Percentiles rank a stretch among this genome's conserved stretches.
These are phyloP conservation scores for Dasypolia templi DNA, from an alignment of 2,888 invertebrate species.

Conservation along the genomic window DNA sequence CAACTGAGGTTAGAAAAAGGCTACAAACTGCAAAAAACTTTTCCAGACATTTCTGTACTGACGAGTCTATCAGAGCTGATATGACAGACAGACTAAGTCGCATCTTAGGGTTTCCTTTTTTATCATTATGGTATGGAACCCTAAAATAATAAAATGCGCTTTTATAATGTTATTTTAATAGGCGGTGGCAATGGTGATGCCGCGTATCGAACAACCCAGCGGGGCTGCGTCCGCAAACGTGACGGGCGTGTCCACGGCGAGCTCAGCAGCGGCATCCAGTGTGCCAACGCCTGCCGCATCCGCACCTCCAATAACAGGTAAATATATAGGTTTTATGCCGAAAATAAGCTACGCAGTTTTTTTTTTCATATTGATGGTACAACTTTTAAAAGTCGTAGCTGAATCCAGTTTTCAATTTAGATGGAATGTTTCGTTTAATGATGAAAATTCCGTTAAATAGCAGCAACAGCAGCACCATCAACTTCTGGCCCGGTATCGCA, in stretches of 20 bases:
- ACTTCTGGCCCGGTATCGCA: constrained; percentile 73
- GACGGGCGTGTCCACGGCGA: constrained; percentile 68
- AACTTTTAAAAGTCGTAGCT: constrained; percentile 3
- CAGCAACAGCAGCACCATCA: constrained; percentile 68
- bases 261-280: constrained; percentile 68
- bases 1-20: background rate
- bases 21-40: background rate
- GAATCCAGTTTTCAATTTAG: background rate
- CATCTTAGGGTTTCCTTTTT: background rate
- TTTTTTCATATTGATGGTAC: background rate
- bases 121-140: background rate
- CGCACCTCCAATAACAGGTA: constrained; percentile 72
- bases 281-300: constrained; percentile 71
- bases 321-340: background rate
- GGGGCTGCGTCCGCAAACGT: constrained; percentile 73
- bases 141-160: background rate
- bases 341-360: background rate
- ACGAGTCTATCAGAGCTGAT: background rate
- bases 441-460: constrained; percentile 43
- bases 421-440: no score
- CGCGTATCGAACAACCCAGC: constrained; percentile 92
- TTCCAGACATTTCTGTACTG: background rate
- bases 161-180: constrained; percentile 71
- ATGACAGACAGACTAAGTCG: background rate
- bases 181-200: constrained; percentile 93